Evolutionary conservation across 2,113 vertebrate genomes (phyloP).

Genomic region (Nothobranchius kuhntae): DNA sequence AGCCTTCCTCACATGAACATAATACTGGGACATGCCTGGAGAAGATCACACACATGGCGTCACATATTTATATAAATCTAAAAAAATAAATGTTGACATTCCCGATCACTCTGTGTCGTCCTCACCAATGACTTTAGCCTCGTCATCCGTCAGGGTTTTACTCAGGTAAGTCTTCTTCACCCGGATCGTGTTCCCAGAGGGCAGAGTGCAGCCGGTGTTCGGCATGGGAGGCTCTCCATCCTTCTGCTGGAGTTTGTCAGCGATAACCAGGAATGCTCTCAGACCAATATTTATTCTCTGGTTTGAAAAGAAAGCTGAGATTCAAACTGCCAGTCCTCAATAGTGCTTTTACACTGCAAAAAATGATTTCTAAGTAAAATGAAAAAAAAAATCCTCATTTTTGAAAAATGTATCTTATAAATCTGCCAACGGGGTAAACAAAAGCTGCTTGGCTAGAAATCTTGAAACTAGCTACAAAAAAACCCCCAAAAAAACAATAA

Average conservation of each 20-base stretch:
- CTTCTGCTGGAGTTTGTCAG: slow-evolving; percentile 96
- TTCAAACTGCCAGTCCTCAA: not conserved
- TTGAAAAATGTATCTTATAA: no score
- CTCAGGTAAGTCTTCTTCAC: slow-evolving; percentile 97
- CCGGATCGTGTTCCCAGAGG: slow-evolving; percentile 94
- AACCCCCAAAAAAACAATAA: no score
- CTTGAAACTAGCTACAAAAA: no score
- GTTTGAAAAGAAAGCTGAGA: slow-evolving; percentile 16
- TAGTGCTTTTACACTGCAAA: no score
- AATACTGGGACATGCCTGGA: slow-evolving; percentile 95
- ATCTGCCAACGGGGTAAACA: no score
- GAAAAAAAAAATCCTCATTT: no score
- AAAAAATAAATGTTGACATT: not conserved
- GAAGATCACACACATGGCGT: not conserved
- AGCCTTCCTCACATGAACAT: slow-evolving; percentile 93
- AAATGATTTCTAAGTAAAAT: no score
- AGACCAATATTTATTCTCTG: slow-evolving; percentile 99
- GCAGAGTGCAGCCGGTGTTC: slow-evolving; percentile 92
- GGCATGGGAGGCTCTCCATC: slow-evolving; percentile 98
- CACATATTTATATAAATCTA: no score
- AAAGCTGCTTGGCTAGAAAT: no score
- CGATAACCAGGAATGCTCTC: slow-evolving; percentile 95
- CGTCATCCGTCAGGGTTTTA: slow-evolving; percentile 96
- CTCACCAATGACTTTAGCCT: slow-evolving; percentile 97
- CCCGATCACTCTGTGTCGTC: slow-evolving; percentile 3